phyloP scores from a whole-genome alignment of 2,888 invertebrate genomes.

The Acanthosoma haemorrhoidale region DNA sequence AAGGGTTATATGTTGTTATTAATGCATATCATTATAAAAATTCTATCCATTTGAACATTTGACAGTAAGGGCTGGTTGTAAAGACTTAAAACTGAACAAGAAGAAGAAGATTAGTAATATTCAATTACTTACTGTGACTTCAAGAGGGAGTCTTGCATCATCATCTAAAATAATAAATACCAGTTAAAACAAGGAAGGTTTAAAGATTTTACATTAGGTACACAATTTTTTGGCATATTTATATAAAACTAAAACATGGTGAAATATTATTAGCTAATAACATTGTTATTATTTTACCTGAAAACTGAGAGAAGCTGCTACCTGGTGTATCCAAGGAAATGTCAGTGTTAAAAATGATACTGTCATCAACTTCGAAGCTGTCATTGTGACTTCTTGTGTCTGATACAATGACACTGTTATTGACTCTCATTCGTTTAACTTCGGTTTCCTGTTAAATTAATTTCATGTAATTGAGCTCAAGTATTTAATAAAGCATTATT shows the following conservation, averaged over 20 bases:
- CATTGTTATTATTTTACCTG: not conserved
- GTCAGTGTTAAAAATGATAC: not conserved
- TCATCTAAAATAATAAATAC: not conserved
- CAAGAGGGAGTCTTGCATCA: not conserved
- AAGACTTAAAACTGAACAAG: too few species aligned
- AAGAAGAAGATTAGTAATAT: not conserved
- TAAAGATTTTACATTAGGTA: too few species aligned
- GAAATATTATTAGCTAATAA: not conserved
- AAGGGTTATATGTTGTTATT: too few species aligned
- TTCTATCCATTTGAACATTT: too few species aligned
- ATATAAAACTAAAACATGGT: not conserved
- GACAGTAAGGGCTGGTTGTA: too few species aligned
- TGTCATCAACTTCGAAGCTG: not conserved
- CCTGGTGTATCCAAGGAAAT: not conserved
- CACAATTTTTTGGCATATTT: too few species aligned
- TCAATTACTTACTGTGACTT: slow-evolving; percentile 6
- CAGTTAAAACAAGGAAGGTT: not conserved
- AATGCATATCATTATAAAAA: too few species aligned
- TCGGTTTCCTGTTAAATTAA: not conserved
- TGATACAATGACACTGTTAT: slow-evolving; percentile 14
- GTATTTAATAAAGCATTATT: too few species aligned
- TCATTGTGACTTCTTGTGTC: slow-evolving; percentile 18
- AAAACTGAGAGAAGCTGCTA: not conserved
- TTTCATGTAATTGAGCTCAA: too few species aligned
- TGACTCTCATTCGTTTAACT: not conserved